A percentile compares a stretch with the other conserved stretches of the same genome.
phyloP scores from a whole-genome alignment of 2,888 invertebrate genomes.

The Vandiemenella viatica region DNA sequence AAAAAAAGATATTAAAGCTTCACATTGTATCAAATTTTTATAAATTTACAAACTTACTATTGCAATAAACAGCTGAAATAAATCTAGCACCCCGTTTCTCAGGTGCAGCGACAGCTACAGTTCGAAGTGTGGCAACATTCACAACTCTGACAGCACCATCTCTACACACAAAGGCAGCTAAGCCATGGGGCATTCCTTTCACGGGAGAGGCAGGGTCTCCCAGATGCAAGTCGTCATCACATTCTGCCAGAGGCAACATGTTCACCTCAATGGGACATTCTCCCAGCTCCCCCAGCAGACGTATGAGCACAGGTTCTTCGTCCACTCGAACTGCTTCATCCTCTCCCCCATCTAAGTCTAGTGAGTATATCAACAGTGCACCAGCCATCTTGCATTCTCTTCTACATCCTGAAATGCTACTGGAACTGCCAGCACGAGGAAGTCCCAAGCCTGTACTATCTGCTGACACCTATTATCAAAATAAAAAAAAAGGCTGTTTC shows the following conservation, averaged over 20 bases:
- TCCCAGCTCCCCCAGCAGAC: slow-evolving; percentile 39
- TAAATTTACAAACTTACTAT: slow-evolving; percentile 47
- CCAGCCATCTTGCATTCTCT: too few species aligned
- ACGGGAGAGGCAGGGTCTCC: slow-evolving; percentile 11
- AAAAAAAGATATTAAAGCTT: too few species aligned
- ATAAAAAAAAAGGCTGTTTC: neutral
- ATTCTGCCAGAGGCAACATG: slow-evolving; percentile 43
- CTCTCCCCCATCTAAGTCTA: slow-evolving; percentile 35
- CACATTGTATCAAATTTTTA: too few species aligned
- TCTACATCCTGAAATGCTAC: neutral
- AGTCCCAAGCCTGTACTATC: neutral
- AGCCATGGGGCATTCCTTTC: slow-evolving; percentile 26
- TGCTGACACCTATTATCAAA: neutral
- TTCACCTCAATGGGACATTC: slow-evolving; percentile 57
- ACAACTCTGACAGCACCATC: slow-evolving; percentile 62
- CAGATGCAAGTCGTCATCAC: slow-evolving; percentile 23
- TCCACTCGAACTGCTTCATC: slow-evolving; percentile 36
- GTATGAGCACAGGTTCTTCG: slow-evolving; percentile 43
- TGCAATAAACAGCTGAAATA: slow-evolving; percentile 71
- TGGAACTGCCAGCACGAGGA: neutral
- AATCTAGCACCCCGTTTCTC: slow-evolving; percentile 46
- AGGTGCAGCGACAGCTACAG: slow-evolving; percentile 49
- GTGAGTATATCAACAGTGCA: slow-evolving; percentile 38
- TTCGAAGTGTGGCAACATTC: slow-evolving; percentile 51
- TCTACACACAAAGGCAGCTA: slow-evolving; percentile 55